These are phyloP conservation scores for Mesorhabditis belari DNA, from an alignment of 2,888 invertebrate genomes.

Conservation along the genomic window DNA sequence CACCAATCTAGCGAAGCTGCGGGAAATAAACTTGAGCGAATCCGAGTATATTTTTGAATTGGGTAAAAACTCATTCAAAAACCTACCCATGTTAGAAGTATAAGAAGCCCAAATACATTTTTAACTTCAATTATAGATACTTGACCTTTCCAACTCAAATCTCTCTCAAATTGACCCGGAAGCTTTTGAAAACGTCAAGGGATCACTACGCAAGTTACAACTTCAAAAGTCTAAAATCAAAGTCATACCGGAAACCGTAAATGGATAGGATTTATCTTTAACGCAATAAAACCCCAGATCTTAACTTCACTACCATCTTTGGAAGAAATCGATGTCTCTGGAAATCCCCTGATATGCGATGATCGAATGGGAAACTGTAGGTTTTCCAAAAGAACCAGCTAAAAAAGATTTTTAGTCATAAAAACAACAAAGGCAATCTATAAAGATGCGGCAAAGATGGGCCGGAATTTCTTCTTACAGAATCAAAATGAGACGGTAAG, in stretches of 20 bases:
- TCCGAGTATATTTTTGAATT: background rate
- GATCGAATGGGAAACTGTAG: constrained; percentile 21
- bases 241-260: constrained; percentile 56
- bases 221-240: constrained; percentile 77
- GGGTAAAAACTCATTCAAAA: constrained; percentile 18
- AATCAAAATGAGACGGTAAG: constrained; percentile 34
- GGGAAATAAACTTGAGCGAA: background rate
- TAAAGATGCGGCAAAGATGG: constrained; percentile 26
- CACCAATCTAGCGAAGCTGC: background rate
- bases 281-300: constrained; percentile 55
- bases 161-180: constrained; percentile 23
- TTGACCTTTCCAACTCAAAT: constrained; percentile 41
- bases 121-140: constrained; percentile 13
- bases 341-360: constrained; percentile 53
- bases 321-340: constrained; percentile 51
- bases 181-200: constrained; percentile 25
- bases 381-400: constrained; percentile 6
- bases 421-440: constrained; percentile 31
- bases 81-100: constrained; percentile 21
- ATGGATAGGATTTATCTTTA: constrained; percentile 67
- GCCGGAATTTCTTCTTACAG: constrained; percentile 29
- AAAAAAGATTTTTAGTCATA: constrained; percentile 23
- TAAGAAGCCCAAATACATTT: background rate
- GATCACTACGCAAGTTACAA: constrained; percentile 67
- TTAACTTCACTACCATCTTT: constrained; percentile 46